Conservation (phyloP, 2,113 vertebrate genomes). For the Elephas maximus region DNA sequence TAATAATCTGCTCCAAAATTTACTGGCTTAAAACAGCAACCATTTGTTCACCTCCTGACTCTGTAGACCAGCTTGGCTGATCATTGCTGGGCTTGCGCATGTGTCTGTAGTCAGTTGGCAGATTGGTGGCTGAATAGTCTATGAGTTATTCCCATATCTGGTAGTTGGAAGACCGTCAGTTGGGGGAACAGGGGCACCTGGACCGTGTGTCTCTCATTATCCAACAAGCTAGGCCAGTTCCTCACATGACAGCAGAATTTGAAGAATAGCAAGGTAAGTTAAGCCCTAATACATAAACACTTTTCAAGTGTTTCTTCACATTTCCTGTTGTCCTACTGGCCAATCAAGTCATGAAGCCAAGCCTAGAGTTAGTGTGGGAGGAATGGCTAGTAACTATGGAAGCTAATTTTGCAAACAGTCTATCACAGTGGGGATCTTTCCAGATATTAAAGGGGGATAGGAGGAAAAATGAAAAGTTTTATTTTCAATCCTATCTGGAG, state of each 20-base stretch:
- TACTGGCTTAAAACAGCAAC: not conserved
- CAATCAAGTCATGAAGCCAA: not conserved
- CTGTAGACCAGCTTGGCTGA: not conserved
- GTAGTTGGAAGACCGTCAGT: not conserved
- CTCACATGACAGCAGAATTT: not conserved
- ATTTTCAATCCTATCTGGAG: conserved; percentile 42
- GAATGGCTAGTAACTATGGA: not conserved
- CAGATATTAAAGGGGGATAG: not conserved
- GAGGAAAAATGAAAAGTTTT: not conserved
- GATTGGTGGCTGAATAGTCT: not conserved
- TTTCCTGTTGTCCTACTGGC: not conserved
- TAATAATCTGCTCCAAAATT: not conserved
- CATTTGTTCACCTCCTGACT: not conserved
- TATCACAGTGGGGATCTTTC: not conserved
- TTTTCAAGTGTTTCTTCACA: not conserved
- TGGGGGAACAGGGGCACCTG: not conserved
- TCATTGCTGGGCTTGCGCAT: not conserved
- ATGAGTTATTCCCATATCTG: not conserved
- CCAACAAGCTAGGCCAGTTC: not conserved
- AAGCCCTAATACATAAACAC: not conserved
- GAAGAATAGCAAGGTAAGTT: not conserved
- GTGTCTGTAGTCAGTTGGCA: not conserved
- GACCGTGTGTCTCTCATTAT: not conserved
- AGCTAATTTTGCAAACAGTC: not conserved
- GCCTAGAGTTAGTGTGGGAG: not conserved